These are phyloP conservation scores for Pipistrellus pygmaeus DNA, from an alignment of 2,797 vertebrate genomes.

Conservation along the genomic window DNA sequence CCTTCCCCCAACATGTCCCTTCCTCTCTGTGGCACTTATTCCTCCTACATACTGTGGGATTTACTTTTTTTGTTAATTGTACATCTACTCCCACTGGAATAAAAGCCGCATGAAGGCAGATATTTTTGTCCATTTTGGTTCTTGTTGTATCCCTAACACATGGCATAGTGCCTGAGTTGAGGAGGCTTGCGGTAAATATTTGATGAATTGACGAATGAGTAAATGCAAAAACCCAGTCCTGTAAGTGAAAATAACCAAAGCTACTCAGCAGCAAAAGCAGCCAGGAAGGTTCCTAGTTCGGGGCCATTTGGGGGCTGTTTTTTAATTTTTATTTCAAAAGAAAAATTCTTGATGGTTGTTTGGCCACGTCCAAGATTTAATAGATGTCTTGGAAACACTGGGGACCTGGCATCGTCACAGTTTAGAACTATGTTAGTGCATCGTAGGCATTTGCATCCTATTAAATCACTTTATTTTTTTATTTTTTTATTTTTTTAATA, in stretches of 20 bases:
- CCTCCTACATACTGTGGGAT: background rate
- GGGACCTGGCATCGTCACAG: background rate
- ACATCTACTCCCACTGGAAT: background rate
- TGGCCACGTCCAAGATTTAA: background rate
- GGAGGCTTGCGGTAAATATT: background rate
- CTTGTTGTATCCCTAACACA: background rate
- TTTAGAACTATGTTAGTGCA: background rate
- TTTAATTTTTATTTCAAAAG: conserved; percentile 9
- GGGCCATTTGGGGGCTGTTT: background rate
- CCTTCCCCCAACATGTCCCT: background rate
- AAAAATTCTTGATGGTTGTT: background rate
- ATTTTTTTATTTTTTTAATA: too few relatives aligned
- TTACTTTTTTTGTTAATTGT: background rate
- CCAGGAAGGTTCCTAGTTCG: background rate
- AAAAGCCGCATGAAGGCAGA: background rate
- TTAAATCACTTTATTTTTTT: background rate
- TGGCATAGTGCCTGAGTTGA: background rate
- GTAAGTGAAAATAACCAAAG: background rate
- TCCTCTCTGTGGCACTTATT: background rate
- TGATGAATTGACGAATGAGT: background rate
- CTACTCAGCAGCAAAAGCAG: background rate
- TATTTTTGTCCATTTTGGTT: background rate
- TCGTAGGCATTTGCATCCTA: background rate
- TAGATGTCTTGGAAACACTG: background rate
- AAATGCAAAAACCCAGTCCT: background rate